Base-by-base conservation (phyloP, 2,888 invertebrate species). In the Pachymerium ferrugineum region DNA sequence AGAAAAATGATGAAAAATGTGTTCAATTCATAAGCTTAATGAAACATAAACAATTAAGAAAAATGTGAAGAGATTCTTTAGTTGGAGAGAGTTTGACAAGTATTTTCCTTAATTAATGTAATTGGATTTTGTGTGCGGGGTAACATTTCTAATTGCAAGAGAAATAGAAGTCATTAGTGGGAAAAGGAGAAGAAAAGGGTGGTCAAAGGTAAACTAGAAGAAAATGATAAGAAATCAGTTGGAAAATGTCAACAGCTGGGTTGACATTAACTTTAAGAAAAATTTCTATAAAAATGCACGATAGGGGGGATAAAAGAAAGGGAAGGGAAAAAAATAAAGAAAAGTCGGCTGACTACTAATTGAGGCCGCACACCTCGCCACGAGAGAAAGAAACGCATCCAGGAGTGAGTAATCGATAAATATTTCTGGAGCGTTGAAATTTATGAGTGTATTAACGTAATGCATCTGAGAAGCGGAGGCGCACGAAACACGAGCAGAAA, bases 371-470 rank as follows among this genome's bases (percentile, higher is more conserved):
- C 62, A 62, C 62, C 62, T 62, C 62, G 14, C 62, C 28, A n/a
- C 12, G 28, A 62, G 28, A 62, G 62, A 62, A 62, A 62, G 62
- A 62, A 62, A 62, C 25, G 62, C 62, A 62, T 62, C 62, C 62
- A 62, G 62, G 62, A 62, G 62, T 62, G 25, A 62, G 25, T 2
- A 62, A 62, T 62, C 62, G 62, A 62, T 62, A 62, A 62, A 62
- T 62, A 25, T 62, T 62, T 62, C 62, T 62, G 28, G 62, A 62
- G 62, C 62, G 62, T 62, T 62, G 62, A 62, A 62, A 62, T 62
- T 62, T 62, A 62, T 62, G 62, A 62, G 62, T 62, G 62, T 62
- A 62, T 62, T 62, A 62, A 62, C 62, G 62, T 62, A 62, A 62
- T 62, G 62, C 62, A 62, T 62, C 62, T 62, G 62, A 62, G 62